Conservation (phyloP, 1,140 invertebrate species). For the Nebria ingens region DNA sequence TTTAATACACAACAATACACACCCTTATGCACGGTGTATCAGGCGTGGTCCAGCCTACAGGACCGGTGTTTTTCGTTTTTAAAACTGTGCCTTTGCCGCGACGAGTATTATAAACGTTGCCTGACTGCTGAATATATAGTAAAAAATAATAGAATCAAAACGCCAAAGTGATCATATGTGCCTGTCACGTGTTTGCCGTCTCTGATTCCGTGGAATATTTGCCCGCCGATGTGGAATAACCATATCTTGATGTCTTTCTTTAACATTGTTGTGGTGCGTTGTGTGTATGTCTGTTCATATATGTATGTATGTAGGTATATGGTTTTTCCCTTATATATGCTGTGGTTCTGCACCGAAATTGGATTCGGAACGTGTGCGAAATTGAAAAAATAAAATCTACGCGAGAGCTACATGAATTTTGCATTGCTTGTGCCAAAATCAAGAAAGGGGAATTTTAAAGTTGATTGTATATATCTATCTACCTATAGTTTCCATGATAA, state of each 20-base stretch:
- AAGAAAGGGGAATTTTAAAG: too few relatives aligned
- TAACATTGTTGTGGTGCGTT: background rate
- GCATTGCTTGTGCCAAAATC: too few relatives aligned
- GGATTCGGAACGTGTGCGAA: constrained; percentile 5
- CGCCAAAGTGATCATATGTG: background rate
- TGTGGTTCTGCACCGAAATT: background rate
- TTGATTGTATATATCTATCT: too few relatives aligned
- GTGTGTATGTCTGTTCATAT: too few relatives aligned
- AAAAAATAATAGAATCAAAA: too few relatives aligned
- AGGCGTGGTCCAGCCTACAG: background rate
- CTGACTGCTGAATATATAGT: too few relatives aligned
- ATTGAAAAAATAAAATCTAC: constrained; percentile 9
- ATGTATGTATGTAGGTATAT: too few relatives aligned
- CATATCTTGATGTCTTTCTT: constrained; percentile 8
- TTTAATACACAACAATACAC: background rate
- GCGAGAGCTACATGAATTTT: background rate
- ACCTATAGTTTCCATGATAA: background rate
- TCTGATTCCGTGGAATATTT: constrained; percentile 8
- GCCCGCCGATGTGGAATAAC: background rate
- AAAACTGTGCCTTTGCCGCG: too few relatives aligned
- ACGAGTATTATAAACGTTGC: too few relatives aligned
- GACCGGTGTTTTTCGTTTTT: too few relatives aligned
- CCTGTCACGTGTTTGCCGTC: background rate
- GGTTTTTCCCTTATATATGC: too few relatives aligned
- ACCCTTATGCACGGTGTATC: background rate